Evolutionary conservation across 2,888 invertebrate species (phyloP).

Genomic region (Cephus rjabovi): DNA sequence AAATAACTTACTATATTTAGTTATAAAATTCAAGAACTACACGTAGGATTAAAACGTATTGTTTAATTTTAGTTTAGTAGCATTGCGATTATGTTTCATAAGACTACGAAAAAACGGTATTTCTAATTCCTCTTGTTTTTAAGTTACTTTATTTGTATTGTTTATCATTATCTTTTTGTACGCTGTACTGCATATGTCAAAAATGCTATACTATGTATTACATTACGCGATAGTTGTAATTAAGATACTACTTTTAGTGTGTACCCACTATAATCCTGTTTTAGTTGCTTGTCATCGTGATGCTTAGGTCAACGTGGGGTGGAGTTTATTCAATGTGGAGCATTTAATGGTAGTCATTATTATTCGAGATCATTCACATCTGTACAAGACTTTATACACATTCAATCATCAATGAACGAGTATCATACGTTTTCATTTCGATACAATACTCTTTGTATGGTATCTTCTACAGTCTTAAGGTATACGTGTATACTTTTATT

Average conservation of each 20-base stretch:
- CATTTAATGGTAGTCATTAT: not conserved
- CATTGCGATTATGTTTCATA: not conserved
- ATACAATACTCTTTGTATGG: not conserved
- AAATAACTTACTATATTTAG: not conserved
- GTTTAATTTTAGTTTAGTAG: not conserved
- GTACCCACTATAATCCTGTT: not conserved
- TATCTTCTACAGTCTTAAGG: not conserved
- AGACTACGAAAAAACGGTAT: constrained; percentile 5
- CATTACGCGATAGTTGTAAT: constrained; percentile 3
- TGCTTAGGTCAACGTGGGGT: not conserved
- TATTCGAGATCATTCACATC: not conserved
- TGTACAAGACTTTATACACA: not conserved
- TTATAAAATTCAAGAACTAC: not conserved
- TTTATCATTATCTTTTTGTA: not conserved
- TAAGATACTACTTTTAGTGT: not conserved
- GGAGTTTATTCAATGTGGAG: not conserved
- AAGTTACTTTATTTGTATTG: not conserved
- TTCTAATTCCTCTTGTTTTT: constrained; percentile 2
- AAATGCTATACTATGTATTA: not conserved
- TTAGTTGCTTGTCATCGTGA: not conserved
- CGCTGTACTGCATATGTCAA: not conserved
- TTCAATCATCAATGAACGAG: not conserved
- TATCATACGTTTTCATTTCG: not conserved
- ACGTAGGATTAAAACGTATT: not conserved
- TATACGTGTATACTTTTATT: not conserved